Conservation (phyloP, 30 jellyfish, hydroid and myxozoan species). For the Hydractinia symbiolongicarpus region DNA sequence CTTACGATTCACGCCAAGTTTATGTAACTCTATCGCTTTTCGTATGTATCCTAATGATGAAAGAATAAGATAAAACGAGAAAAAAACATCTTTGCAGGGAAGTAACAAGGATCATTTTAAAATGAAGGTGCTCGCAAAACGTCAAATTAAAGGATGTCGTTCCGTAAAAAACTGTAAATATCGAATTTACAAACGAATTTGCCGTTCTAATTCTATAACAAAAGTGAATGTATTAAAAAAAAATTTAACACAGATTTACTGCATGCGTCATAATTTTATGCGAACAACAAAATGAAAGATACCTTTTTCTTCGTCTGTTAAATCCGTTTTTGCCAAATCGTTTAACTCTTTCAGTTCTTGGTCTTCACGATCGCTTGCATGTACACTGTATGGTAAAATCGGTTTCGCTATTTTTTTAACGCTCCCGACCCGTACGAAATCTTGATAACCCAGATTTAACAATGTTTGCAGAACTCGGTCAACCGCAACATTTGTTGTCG, state of each 20-base stretch:
- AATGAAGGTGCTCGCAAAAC: no score
- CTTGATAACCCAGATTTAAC: slow-evolving; percentile 40
- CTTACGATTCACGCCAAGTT: slow-evolving; percentile 40
- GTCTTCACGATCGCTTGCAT: slow-evolving; percentile 47
- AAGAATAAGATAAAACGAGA: not conserved
- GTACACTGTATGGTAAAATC: slow-evolving; percentile 52
- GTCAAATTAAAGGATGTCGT: no score
- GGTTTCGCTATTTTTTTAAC: slow-evolving; percentile 48
- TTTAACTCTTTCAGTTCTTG: slow-evolving; percentile 52
- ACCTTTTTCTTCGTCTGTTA: slow-evolving; percentile 42
- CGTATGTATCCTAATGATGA: slow-evolving; percentile 19
- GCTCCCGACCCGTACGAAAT: slow-evolving; percentile 62
- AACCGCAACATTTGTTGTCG: slow-evolving; percentile 68
- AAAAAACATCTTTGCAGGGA: no score
- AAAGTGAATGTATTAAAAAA: no score
- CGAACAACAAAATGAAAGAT: not conserved
- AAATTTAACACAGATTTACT: not conserved
- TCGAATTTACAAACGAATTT: no score
- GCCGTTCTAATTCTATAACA: no score
- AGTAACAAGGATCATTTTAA: no score
- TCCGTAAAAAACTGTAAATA: no score
- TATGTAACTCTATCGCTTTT: slow-evolving; percentile 48
- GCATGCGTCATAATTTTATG: not conserved
- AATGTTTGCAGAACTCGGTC: slow-evolving; percentile 50
- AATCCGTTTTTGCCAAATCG: slow-evolving; percentile 30